Percentiles rank a stretch among this genome's conserved stretches.
These are phyloP conservation scores for Exephanes ischioxanthus DNA, from an alignment of 2,888 invertebrate genomes.

Conservation along the genomic window DNA sequence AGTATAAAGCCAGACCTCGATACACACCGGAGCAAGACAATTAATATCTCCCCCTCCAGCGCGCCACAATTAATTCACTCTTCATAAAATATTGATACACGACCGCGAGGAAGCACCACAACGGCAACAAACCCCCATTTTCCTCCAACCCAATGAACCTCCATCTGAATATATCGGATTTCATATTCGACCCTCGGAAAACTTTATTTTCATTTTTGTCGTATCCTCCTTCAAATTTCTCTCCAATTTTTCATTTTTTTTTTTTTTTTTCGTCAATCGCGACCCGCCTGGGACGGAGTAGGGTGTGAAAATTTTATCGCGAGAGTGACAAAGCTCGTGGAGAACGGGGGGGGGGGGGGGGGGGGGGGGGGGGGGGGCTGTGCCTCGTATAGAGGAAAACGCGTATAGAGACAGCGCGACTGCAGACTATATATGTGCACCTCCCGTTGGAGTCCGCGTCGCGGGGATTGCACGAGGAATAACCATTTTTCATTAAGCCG, in stretches of 20 bases:
- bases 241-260: constrained; percentile 10
- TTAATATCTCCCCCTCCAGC: not conserved
- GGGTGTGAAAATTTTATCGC: constrained; percentile 55
- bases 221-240: constrained; percentile 22
- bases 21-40: not conserved
- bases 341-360: not conserved
- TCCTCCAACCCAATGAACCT: not conserved
- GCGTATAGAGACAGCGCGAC: constrained; percentile 32
- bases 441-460: constrained; percentile 30
- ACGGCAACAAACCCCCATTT: not conserved
- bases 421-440: constrained; percentile 57
- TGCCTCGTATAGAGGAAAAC: constrained; percentile 1
- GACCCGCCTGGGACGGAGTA: constrained; percentile 8
- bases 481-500: constrained; percentile 81
- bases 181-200: not conserved
- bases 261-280: constrained; percentile 33
- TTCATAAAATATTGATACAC: constrained; percentile 9
- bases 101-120: not conserved
- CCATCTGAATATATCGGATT: constrained; percentile 16
- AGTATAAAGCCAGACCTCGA: not conserved
- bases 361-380: not conserved
- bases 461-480: constrained; percentile 70
- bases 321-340: constrained; percentile 47
- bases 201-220: constrained; percentile 9
- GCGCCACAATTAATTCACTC: constrained; percentile 5